These are phyloP conservation scores for Caenorhabditis inopinata DNA, from an alignment of 1,140 invertebrate genomes.

Conservation along the genomic window DNA sequence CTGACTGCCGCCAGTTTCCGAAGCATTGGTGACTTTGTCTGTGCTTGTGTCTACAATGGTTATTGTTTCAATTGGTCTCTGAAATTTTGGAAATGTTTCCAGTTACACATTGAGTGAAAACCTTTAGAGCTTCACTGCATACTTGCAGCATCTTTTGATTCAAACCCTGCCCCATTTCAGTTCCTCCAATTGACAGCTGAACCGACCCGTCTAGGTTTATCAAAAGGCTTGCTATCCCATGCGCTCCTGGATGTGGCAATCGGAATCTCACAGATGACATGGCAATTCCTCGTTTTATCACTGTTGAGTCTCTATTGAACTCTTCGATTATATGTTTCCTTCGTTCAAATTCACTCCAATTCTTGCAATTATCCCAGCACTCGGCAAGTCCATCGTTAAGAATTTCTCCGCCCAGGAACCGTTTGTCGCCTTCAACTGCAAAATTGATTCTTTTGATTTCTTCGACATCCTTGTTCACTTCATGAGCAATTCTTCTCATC, in stretches of 20 bases:
- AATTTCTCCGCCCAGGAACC: not conserved
- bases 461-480: constrained; percentile 48
- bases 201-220: constrained; percentile 55
- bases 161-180: constrained; percentile 60
- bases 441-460: constrained; percentile 46
- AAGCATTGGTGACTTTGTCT: constrained; percentile 88
- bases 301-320: constrained; percentile 79
- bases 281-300: constrained; percentile 81
- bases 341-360: constrained; percentile 73
- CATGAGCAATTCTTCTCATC: constrained; percentile 63
- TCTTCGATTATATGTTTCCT: constrained; percentile 71
- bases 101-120: not conserved
- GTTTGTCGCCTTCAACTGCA: constrained; percentile 14
- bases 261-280: constrained; percentile 84
- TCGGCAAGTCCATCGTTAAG: constrained; percentile 66
- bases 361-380: constrained; percentile 80
- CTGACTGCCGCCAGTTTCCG: constrained; percentile 83
- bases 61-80: constrained; percentile 75
- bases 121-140: constrained; percentile 48
- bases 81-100: not conserved
- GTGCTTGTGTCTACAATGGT: constrained; percentile 84
- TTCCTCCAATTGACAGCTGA: constrained; percentile 52
- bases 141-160: constrained; percentile 53
- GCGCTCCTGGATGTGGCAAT: constrained; percentile 80
- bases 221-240: constrained; percentile 60